These are phyloP conservation scores for Nixonia krombeini DNA, from an alignment of 1,140 invertebrate species.

Conservation along the genomic window DNA sequence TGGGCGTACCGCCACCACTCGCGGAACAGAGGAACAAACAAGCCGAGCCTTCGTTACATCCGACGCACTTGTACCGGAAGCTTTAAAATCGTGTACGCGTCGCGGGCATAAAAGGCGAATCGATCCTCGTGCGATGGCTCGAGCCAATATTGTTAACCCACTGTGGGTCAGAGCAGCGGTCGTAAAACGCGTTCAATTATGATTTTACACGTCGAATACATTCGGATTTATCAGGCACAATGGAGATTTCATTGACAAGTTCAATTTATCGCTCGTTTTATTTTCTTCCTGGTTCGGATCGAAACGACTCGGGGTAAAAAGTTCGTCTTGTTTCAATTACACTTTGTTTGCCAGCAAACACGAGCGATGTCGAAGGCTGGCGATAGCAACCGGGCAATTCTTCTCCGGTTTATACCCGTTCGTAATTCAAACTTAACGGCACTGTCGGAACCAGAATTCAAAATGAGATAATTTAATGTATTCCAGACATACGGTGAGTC, in stretches of 20 bases:
- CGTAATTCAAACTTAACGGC: slow-evolving; percentile 46
- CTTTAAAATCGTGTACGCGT: slow-evolving; percentile 38
- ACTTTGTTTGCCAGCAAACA: too few species aligned
- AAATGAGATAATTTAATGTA: slow-evolving; percentile 49
- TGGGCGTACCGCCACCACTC: slow-evolving; percentile 30
- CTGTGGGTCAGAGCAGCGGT: slow-evolving; percentile 36
- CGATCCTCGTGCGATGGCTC: slow-evolving; percentile 28
- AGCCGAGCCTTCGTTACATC: slow-evolving; percentile 40
- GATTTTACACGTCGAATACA: too few species aligned
- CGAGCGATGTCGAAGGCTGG: not conserved
- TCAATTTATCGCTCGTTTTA: too few species aligned
- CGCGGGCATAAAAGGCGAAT: slow-evolving; percentile 35
- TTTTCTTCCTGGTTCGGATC: not conserved
- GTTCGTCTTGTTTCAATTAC: too few species aligned
- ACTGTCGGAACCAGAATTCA: slow-evolving; percentile 36
- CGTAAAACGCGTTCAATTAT: too few species aligned
- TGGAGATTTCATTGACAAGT: too few species aligned
- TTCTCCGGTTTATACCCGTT: slow-evolving; percentile 41
- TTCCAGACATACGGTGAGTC: slow-evolving; percentile 46
- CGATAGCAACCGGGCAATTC: slow-evolving; percentile 34
- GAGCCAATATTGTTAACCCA: slow-evolving; percentile 42
- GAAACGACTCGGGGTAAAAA: too few species aligned
- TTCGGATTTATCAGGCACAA: too few species aligned
- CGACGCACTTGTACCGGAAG: slow-evolving; percentile 40
- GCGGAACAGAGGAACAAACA: slow-evolving; percentile 39